Conservation (phyloP, 2,113 vertebrate genomes). For the Leptosomus discolor region DNA sequence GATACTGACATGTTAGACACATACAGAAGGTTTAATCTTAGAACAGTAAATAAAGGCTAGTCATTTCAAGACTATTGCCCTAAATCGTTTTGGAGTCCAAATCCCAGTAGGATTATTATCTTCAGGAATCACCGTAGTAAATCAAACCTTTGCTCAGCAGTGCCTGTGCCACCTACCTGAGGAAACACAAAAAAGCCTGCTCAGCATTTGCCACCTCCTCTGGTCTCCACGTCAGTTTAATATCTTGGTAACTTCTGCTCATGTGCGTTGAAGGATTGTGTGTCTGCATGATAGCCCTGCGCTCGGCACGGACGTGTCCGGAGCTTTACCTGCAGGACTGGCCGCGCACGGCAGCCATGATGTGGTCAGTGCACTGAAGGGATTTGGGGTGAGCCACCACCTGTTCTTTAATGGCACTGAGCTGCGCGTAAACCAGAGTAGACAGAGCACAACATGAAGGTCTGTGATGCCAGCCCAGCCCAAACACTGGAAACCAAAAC, state of each 20-base stretch:
- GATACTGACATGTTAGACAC: background rate
- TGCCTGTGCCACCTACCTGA: background rate
- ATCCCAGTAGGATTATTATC: background rate
- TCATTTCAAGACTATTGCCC: background rate
- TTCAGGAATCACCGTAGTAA: background rate
- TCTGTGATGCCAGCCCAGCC: background rate
- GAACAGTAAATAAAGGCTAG: background rate
- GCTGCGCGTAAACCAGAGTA: accelerated
- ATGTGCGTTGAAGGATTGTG: accelerated
- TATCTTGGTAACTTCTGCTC: background rate
- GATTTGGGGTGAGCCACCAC: background rate
- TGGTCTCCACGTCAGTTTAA: background rate
- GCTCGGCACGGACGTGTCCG: accelerated
- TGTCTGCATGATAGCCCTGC: accelerated
- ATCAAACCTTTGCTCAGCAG: background rate
- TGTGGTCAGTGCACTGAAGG: accelerated
- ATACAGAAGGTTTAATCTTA: no score
- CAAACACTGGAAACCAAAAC: accelerated
- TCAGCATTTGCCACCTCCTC: background rate
- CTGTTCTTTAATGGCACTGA: background rate
- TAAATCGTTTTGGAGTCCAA: background rate
- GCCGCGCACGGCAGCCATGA: accelerated
- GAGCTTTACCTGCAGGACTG: no score
- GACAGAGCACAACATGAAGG: accelerated
- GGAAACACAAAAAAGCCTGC: no score